phyloP scores from a whole-genome alignment of 2,113 vertebrate species.

The Chaetops frenatus region DNA sequence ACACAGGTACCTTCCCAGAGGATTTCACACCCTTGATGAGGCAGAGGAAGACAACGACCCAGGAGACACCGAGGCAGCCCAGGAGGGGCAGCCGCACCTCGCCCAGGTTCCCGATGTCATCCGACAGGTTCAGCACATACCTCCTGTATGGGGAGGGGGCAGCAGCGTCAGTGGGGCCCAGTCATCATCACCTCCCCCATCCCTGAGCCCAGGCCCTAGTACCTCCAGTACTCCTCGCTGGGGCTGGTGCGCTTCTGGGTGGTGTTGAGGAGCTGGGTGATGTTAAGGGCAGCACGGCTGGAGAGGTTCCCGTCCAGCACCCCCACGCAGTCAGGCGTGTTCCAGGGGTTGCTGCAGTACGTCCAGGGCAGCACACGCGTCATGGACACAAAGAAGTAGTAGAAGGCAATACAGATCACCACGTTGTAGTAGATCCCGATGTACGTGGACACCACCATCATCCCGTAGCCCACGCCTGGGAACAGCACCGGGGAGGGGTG shows the following conservation, averaged over 20 bases:
- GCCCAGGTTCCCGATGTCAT: slow-evolving; percentile 92
- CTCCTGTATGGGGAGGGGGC: slow-evolving; percentile 63
- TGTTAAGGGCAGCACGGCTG: slow-evolving; percentile 60
- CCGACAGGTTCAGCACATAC: slow-evolving; percentile 89
- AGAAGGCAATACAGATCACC: slow-evolving; percentile 97
- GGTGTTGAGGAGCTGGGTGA: slow-evolving; percentile 77
- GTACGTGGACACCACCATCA: slow-evolving; percentile 99
- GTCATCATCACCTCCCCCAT: fast-evolving
- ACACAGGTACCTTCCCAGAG: slow-evolving; percentile 87
- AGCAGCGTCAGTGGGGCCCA: not conserved
- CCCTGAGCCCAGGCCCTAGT: not conserved
- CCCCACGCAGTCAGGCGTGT: slow-evolving; percentile 83
- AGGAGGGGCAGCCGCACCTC: slow-evolving; percentile 91
- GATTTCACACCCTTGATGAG: slow-evolving; percentile 97
- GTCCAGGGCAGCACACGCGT: slow-evolving; percentile 94
- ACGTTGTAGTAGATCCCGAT: slow-evolving; percentile 99
- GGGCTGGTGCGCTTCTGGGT: slow-evolving; percentile 93
- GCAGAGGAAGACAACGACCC: slow-evolving; percentile 97
- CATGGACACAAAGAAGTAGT: slow-evolving; percentile 99
- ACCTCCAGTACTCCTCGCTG: slow-evolving; percentile 99
- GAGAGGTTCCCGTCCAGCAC: slow-evolving; percentile 78
- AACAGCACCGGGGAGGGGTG: slow-evolving; percentile 44
- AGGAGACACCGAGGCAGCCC: slow-evolving; percentile 90
- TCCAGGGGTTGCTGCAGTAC: slow-evolving; percentile 95
- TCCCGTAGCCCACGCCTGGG: slow-evolving; percentile 94